Evolutionary conservation across 1,140 invertebrate genomes (phyloP), one percentile per base, ranked within the genome.

Genomic region (Euura lappo): DNA sequence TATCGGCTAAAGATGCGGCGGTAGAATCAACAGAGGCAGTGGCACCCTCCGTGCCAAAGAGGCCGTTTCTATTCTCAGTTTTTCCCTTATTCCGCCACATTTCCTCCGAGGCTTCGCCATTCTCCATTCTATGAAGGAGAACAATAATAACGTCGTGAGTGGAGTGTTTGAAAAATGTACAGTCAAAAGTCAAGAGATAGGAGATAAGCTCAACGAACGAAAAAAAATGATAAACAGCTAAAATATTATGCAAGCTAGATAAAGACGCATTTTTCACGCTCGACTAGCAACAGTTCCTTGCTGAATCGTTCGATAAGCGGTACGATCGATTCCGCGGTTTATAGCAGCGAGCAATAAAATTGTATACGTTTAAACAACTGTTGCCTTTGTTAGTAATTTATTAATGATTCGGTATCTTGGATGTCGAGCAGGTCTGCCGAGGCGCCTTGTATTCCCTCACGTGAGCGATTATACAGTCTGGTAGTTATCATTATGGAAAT

Each of bases 1-100:
- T 89, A 81, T 89, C 88, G 68, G 86, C 89, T 71, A 89, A 78
- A 6, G 88, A 89, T 64, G 88, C 88, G 11, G 88, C 86, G 75
- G 82, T 86, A 10, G 81, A 82, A 69, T 88, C 88, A 68, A 88
- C 80, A 45, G 85, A 83, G 11, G 78, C 78, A 64, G 81, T 75
- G 45, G 81, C 75, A 66, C 81, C 74, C 74, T 88, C 86, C 45
- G 73, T 72, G 75, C 81, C 83, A 71, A 86, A 86, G 13, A 85
- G 69, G n/a, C 79, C 77, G 74, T 13, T 81, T 69, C 80, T 78
- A 69, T 84, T 72, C 47, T 86, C 84, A 0, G 76, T 73, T 78
- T 85, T 86, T 71, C 77, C 81, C 73, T 84, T 86, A 10, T 60
- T 6, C 10, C 75, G 78, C 83, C 84, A 84, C 68, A 84, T 74